phyloP scores from a whole-genome alignment of 2,113 vertebrate genomes.

The Phodopus roborovskii region DNA sequence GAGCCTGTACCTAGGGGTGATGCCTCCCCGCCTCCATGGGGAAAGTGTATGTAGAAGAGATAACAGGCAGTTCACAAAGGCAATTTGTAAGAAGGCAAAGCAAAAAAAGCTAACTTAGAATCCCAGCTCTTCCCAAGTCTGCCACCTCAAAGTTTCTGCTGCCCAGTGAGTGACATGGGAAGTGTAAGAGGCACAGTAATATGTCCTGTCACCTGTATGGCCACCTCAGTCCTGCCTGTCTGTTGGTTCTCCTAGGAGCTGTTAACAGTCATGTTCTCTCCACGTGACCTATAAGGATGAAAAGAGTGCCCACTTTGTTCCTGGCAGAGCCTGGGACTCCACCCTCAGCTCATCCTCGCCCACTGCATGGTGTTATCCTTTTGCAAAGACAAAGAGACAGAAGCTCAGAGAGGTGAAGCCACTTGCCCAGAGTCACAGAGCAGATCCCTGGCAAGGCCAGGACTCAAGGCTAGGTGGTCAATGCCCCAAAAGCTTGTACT shows the following conservation, averaged over 20 bases:
- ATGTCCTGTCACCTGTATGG: neutral
- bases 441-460: neutral
- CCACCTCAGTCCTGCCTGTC: accelerated
- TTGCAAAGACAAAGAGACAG: neutral
- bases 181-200: too few relatives aligned
- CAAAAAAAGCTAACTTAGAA: neutral
- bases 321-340: neutral
- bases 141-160: neutral
- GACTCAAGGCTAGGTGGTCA: neutral
- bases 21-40: neutral
- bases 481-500: too few relatives aligned
- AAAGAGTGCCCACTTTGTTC: accelerated
- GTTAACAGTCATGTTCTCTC: accelerated
- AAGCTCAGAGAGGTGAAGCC: conserved; percentile 1
- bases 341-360: neutral
- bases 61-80: neutral
- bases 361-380: neutral
- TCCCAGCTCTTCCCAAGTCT: neutral
- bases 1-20: neutral
- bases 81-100: neutral
- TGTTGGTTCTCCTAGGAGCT: neutral
- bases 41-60: neutral
- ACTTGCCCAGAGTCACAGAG: neutral
- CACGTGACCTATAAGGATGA: neutral
- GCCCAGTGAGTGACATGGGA: neutral